Conservation (phyloP, 2,797 vertebrate genomes). For the Melanogrammus aeglefinus region DNA sequence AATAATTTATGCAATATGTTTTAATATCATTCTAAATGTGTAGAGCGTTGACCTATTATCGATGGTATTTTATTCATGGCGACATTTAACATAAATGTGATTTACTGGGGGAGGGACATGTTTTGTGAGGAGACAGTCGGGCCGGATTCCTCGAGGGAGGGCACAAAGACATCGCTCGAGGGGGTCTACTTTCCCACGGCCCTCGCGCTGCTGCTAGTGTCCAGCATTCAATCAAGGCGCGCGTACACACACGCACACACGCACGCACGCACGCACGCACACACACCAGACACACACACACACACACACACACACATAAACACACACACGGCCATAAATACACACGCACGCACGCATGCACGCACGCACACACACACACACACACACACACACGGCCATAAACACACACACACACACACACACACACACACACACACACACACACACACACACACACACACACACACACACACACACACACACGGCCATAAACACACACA, state of each 20-base stretch:
- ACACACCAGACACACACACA: not conserved
- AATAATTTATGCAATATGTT: not conserved
- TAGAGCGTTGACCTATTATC: not conserved
- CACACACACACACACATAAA: not conserved
- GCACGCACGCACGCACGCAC: not conserved
- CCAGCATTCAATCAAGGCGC: constrained; percentile 65
- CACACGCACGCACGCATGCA: not conserved
- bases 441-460: too few relatives aligned
- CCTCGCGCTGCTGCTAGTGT: constrained; percentile 54
- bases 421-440: too few relatives aligned
- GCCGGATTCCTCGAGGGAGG: constrained; percentile 60
- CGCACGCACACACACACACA: too few relatives aligned
- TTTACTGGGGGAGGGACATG: not conserved
- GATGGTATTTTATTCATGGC: not conserved
- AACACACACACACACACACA: too few relatives aligned
- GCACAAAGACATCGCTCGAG: constrained; percentile 63
- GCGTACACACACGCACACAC: not conserved
- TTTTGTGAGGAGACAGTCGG: constrained; percentile 11
- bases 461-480: too few relatives aligned
- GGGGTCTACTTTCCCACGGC: constrained; percentile 75
- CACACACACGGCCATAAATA: not conserved
- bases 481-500: too few relatives aligned
- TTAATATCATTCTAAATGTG: not conserved
- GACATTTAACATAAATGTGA: not conserved
- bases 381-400: too few relatives aligned